A percentile compares a stretch with the other conserved stretches of the same genome.
These are phyloP conservation scores for Pseudomugil tenellus DNA, from an alignment of 2,797 vertebrate species.

Conservation along the genomic window DNA sequence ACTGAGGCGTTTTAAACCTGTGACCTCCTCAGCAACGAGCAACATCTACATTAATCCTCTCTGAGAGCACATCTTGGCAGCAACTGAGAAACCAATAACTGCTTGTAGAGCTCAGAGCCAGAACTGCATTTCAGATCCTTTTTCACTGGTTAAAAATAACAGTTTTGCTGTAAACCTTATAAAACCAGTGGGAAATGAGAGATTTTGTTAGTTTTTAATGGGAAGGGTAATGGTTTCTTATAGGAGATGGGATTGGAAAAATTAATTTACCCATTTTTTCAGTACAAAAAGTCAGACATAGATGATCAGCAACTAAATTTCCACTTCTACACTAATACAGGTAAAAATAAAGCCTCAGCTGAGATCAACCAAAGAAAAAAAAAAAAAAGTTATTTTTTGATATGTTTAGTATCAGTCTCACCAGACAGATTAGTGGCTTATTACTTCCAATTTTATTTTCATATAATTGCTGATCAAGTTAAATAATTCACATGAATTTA, in stretches of 20 bases:
- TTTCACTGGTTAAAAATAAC: neutral
- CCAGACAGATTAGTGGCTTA: too few species aligned
- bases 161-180: neutral
- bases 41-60: conserved; percentile 7
- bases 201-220: too few species aligned
- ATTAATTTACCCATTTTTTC: too few species aligned
- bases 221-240: neutral
- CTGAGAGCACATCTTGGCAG: neutral
- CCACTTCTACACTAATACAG: too few species aligned
- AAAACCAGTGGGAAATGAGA: neutral
- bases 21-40: neutral
- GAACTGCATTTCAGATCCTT: neutral
- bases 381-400: too few species aligned
- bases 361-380: too few species aligned
- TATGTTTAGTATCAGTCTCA: too few species aligned
- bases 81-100: neutral
- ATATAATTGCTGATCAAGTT: neutral
- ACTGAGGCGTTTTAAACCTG: neutral
- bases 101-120: conserved; percentile 16
- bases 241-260: neutral
- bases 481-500: neutral
- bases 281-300: too few species aligned
- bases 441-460: too few species aligned
- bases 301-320: too few species aligned
- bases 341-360: too few species aligned